Conservation (phyloP, 2,797 vertebrate genomes). For the Sphaeramia orbicularis region DNA sequence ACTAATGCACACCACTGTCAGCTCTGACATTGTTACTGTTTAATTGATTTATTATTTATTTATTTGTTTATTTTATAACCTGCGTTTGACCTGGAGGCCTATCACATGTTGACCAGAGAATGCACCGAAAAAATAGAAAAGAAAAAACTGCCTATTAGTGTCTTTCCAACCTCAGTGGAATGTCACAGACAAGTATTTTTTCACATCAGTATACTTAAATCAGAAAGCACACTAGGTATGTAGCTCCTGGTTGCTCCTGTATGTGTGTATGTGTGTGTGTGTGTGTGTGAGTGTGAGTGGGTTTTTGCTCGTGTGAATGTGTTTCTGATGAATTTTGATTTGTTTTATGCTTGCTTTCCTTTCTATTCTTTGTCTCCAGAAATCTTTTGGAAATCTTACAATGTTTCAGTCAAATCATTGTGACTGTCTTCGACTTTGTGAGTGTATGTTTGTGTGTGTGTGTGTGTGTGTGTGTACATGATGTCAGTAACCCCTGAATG, state of each 20-base stretch:
- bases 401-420: conserved; percentile 42
- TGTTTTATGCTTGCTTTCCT: conserved; percentile 54
- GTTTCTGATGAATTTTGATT: conserved; percentile 35
- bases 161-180: conserved; percentile 83
- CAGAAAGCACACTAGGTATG: conserved; percentile 78
- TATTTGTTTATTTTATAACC: conserved; percentile 41
- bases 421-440: conserved; percentile 30
- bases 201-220: conserved; percentile 70
- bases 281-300: conserved; percentile 26
- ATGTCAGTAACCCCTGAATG: conserved; percentile 56
- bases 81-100: conserved; percentile 71
- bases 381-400: conserved; percentile 46
- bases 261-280: conserved; percentile 45
- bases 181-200: conserved; percentile 78
- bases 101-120: conserved; percentile 82
- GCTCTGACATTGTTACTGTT: conserved; percentile 38
- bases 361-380: conserved; percentile 52
- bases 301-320: conserved; percentile 37
- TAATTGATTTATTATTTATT: background rate
- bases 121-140: conserved; percentile 67
- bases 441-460: conserved; percentile 8
- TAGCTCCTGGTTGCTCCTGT: conserved; percentile 69
- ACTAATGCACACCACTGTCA: conserved; percentile 73
- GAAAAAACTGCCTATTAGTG: conserved; percentile 80
- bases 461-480: conserved; percentile 13